These are phyloP conservation scores for Silurus glanis DNA, from an alignment of 2,113 vertebrate species.

Conservation along the genomic window DNA sequence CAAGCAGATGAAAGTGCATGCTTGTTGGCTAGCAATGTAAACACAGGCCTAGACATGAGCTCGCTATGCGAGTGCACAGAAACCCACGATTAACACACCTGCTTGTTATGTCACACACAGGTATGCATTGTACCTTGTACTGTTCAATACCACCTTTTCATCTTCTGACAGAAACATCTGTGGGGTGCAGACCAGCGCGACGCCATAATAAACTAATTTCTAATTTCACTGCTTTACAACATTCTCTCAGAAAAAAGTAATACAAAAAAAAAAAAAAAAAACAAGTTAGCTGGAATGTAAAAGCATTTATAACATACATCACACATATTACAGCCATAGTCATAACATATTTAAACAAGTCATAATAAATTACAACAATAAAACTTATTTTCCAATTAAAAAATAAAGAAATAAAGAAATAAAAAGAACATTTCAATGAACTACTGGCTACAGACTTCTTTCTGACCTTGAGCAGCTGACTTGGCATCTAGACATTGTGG, in stretches of 20 bases:
- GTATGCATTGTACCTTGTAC: background rate
- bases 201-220: too few species aligned
- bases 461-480: background rate
- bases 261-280: background rate
- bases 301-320: background rate
- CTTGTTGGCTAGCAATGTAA: background rate
- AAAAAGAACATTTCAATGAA: background rate
- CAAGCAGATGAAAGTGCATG: background rate
- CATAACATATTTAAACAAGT: background rate
- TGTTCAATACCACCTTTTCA: background rate
- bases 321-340: background rate
- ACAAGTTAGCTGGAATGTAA: too few species aligned
- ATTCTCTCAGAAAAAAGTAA: background rate
- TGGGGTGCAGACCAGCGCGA: background rate
- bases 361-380: background rate
- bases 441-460: background rate
- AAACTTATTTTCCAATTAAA: background rate
- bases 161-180: background rate
- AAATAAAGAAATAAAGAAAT: background rate
- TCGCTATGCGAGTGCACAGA: background rate
- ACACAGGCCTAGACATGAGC: conserved; percentile 20
- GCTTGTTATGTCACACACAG: background rate
- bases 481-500: too few species aligned
- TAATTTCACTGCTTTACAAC: background rate
- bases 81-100: conserved; percentile 25